phyloP scores from a whole-genome alignment of 2,113 vertebrate genomes.

The Poeciliopsis prolifica region DNA sequence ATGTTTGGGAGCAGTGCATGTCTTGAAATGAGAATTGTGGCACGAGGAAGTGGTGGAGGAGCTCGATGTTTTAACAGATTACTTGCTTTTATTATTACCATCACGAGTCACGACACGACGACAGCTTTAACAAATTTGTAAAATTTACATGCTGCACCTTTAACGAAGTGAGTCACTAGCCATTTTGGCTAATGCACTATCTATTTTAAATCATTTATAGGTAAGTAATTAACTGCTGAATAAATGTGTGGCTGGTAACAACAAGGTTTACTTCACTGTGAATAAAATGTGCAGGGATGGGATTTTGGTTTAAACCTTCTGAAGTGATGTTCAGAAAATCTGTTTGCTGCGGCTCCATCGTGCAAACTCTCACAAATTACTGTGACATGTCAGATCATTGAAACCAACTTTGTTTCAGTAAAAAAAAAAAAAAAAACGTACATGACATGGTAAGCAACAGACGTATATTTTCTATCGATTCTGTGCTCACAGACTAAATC shows the following conservation, averaged over 20 bases:
- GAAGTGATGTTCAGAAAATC: conserved; percentile 10
- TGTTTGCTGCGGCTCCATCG: neutral
- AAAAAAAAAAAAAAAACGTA: neutral
- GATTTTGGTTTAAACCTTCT: conserved; percentile 22
- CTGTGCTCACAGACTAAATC: conserved; percentile 28
- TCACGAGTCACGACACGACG: no score
- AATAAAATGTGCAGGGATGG: conserved; percentile 15
- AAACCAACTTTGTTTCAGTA: neutral
- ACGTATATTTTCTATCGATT: conserved; percentile 7
- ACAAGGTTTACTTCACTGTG: neutral
- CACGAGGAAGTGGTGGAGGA: no score
- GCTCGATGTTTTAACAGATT: no score
- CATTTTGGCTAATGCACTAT: no score
- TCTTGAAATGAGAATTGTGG: no score
- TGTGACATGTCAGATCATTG: neutral
- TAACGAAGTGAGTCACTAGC: no score
- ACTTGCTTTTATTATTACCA: no score
- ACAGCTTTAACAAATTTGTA: no score
- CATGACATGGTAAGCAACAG: conserved; percentile 15
- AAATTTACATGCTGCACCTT: no score
- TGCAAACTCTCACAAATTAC: neutral
- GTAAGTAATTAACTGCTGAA: neutral
- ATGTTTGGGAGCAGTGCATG: no score
- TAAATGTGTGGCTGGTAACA: neutral
- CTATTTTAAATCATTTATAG: no score